Evolutionary conservation across 2,113 vertebrate genomes (phyloP), one percentile per base, ranked within the genome.

Genomic region (Bufo bufo): DNA sequence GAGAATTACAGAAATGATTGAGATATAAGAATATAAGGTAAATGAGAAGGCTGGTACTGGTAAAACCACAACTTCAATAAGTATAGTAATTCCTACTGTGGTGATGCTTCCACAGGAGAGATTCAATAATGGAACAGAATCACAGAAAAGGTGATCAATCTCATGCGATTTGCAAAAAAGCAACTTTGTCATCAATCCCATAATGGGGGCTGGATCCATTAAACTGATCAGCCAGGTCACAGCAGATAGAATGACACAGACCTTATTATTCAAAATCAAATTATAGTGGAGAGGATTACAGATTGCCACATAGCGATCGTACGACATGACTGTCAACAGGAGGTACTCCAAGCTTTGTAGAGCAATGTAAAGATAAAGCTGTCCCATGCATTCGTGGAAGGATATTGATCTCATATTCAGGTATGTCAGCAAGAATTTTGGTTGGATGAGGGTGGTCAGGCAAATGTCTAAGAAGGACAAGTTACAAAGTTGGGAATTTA

Each of bases 41-140:
- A 92, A 23, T 58, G 90, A 0, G 78, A 94, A 92, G 58, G 93
- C 91, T 54, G 88, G 58, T 0, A 89, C 87, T 1, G 91, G 82
- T 81, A 91, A 90, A 0, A 91, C n/a, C 0, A 89, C 85, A 54
- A 90, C 90, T 8, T 56, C 89, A 45, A 80, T 17, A 20, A 93
- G 79, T 59, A 93, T 89, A 0, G 65, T 19, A 54, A 49, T 50
- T 69, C 59, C 69, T 9, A 89, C 6, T 47, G 8, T 77, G 19
- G 23, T 49, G 19, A 82, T 89, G 13, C 84, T 59, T 52, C 65
- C 59, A 65, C 81, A 77, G 4, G 81, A 83, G 8, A 82, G 50
- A n/a, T 47, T 52, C 58, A 89, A 1, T 23, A 89, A 20, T 8
- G 56, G 47, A 19, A 75, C 71, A 17, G 17, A 49, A 16, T 89